These are phyloP conservation scores for Saccopteryx bilineata DNA, from an alignment of 2,113 vertebrate species.

Conservation along the genomic window DNA sequence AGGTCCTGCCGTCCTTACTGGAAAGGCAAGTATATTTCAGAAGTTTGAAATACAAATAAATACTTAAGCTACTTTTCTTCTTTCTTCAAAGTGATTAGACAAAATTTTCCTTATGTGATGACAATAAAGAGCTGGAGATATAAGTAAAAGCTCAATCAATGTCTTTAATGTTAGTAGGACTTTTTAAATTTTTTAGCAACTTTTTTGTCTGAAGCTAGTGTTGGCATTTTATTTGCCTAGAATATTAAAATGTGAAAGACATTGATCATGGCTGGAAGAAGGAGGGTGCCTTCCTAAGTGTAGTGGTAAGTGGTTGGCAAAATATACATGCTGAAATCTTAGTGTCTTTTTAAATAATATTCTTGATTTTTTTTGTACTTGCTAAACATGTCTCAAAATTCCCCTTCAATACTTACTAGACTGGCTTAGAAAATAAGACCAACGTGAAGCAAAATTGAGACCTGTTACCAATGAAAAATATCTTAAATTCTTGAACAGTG, in stretches of 20 bases:
- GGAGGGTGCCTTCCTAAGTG: not conserved
- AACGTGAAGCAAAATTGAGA: conserved; percentile 13
- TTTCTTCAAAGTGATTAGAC: conserved; percentile 22
- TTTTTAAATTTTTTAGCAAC: not conserved
- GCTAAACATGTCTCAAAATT: not conserved
- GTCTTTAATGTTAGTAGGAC: not conserved
- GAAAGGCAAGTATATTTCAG: not conserved
- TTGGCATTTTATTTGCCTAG: not conserved
- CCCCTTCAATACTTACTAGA: not conserved
- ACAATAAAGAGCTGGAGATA: not conserved
- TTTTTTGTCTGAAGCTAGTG: not conserved
- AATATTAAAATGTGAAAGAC: not conserved
- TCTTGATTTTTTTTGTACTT: not conserved
- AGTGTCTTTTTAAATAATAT: not conserved
- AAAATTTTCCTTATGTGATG: not conserved
- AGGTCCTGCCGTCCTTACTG: not conserved
- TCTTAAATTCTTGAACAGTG: not conserved
- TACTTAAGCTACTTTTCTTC: not conserved
- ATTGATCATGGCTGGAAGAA: not conserved
- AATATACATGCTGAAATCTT: not conserved
- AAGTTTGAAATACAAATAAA: not conserved
- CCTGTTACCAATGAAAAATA: not conserved
- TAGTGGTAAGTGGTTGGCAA: not conserved
- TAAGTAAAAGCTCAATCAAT: not conserved
- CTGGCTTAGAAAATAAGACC: conserved; percentile 1